Conservation (phyloP, 1,140 invertebrate species). For the Phocides pigmalion region DNA sequence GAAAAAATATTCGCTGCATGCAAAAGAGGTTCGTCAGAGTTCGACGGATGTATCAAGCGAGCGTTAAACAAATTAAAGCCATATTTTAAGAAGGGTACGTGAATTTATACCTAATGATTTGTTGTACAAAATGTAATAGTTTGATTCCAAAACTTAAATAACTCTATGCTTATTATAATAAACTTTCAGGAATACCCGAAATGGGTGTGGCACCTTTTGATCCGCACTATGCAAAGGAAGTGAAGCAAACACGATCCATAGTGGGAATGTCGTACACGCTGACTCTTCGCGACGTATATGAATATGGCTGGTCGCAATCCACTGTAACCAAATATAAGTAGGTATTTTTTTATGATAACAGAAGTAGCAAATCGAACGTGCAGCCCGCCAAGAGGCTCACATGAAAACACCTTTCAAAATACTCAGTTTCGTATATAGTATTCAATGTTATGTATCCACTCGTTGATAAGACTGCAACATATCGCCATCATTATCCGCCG, state of each 20-base stretch:
- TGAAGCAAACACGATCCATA: conserved; percentile 86
- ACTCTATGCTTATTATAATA: too few species aligned
- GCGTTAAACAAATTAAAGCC: conserved; percentile 88
- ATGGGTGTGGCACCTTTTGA: conserved; percentile 90
- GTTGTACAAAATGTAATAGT: too few species aligned
- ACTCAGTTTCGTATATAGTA: too few species aligned
- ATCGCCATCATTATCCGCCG: too few species aligned
- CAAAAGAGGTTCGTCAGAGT: conserved; percentile 84
- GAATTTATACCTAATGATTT: too few species aligned
- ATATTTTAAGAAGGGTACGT: conserved; percentile 88
- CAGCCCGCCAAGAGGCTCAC: too few species aligned
- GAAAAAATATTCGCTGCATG: conserved; percentile 83
- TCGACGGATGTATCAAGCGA: conserved; percentile 89
- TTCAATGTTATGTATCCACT: too few species aligned
- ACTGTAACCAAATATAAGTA: conserved; percentile 90
- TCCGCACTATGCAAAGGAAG: conserved; percentile 88
- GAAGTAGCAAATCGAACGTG: too few species aligned
- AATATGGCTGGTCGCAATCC: conserved; percentile 90
- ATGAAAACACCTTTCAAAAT: too few species aligned
- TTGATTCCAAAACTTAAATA: too few species aligned
- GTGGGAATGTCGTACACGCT: conserved; percentile 87
- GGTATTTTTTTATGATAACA: conserved; percentile 34
- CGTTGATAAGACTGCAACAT: too few species aligned
- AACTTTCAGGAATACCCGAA: conserved; percentile 87
- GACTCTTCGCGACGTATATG: conserved; percentile 88